Conservation (phyloP, 1,140 invertebrate genomes). For the Bombus impatiens region DNA sequence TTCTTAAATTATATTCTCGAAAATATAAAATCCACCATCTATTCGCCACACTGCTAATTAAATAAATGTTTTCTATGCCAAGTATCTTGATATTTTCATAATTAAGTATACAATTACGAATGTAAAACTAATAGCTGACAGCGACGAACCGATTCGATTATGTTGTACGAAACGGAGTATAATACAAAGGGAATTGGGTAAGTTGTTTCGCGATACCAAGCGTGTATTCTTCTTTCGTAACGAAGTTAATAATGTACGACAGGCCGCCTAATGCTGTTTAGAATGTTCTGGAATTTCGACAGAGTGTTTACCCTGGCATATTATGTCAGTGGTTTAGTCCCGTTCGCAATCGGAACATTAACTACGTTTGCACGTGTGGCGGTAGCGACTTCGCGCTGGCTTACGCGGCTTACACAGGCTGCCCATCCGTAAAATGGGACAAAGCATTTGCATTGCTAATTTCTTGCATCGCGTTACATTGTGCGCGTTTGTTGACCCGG, state of each 20-base stretch:
- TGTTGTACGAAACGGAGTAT: no score
- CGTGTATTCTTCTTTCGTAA: slow-evolving; percentile 24
- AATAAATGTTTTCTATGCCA: no score
- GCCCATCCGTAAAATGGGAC: slow-evolving; percentile 60
- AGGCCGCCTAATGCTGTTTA: slow-evolving; percentile 21
- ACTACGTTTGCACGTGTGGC: slow-evolving; percentile 58
- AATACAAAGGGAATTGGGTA: no score
- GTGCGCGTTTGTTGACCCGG: slow-evolving; percentile 34
- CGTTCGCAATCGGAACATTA: slow-evolving; percentile 60
- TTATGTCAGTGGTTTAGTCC: slow-evolving; percentile 59
- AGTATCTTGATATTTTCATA: no score
- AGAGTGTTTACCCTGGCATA: slow-evolving; percentile 57
- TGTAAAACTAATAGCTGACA: no score
- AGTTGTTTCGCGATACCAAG: background rate
- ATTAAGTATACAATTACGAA: no score
- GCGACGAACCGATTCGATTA: no score
- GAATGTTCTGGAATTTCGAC: slow-evolving; percentile 51
- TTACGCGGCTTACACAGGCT: slow-evolving; percentile 58
- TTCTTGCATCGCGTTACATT: slow-evolving; percentile 41
- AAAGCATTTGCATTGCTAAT: slow-evolving; percentile 67
- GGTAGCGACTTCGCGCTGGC: slow-evolving; percentile 40
- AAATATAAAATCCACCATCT: no score
- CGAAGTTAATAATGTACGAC: slow-evolving; percentile 28
- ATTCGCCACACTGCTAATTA: no score
- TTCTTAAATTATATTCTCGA: no score